Evolutionary conservation across 35 echinoderm and acorn worm species (phyloP).

Genomic region (Apostichopus californicus): DNA sequence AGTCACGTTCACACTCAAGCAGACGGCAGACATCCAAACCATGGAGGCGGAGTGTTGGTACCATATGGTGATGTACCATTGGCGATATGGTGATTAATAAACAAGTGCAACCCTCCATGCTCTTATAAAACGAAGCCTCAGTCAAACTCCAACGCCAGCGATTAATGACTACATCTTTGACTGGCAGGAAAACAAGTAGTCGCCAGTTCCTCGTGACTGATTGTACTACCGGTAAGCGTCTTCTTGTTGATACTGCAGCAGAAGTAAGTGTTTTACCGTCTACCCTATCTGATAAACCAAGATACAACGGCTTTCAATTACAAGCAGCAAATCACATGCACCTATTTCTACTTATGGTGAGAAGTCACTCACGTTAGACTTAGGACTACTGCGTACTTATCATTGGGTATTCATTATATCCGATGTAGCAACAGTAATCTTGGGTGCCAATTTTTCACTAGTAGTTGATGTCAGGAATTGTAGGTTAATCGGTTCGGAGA

Average conservation of each 20-base stretch:
- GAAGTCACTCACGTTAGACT: conserved; percentile 35
- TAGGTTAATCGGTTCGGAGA: not conserved
- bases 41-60: conserved; percentile 36
- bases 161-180: not conserved
- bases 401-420: conserved; percentile 51
- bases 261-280: not conserved
- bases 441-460: conserved; percentile 19
- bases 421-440: conserved; percentile 38
- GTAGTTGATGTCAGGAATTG: not conserved
- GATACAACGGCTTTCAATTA: not conserved
- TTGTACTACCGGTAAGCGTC: not conserved
- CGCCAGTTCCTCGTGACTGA: not conserved
- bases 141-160: not conserved
- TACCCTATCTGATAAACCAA: not conserved
- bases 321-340: conserved; percentile 51
- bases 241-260: not conserved
- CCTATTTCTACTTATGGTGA: conserved; percentile 54
- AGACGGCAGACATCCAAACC: not conserved
- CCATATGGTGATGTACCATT: conserved; percentile 4
- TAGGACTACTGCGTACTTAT: conserved; percentile 28
- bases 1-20: not conserved
- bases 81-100: too few relatives aligned
- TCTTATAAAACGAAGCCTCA: not conserved
- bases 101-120: conserved; percentile 39
- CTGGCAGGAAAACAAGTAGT: not conserved